Base-by-base conservation (phyloP, 1,140 invertebrate genomes). In the Habropoda laboriosa region DNA sequence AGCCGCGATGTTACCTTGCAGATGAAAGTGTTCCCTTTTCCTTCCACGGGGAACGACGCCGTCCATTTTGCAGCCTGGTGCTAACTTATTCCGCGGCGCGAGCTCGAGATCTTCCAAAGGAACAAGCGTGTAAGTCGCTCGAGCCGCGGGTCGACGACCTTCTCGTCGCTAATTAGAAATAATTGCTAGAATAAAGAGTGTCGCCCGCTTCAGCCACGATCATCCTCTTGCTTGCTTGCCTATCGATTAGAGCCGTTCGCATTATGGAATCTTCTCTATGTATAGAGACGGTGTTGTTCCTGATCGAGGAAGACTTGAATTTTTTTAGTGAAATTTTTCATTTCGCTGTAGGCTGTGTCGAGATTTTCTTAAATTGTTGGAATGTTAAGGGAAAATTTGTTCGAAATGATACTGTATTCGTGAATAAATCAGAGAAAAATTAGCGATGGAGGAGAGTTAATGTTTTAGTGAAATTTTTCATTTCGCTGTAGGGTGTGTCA, bases 171-270 rank as follows among this genome's bases (percentile, higher is more conserved):
- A 80, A 68, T 71, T 86, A 51, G 27, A 38, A 66, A 67, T 81
- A 83, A 83, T 68, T 45, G n/a, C 45, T 81, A 84, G 77, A 79
- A 87, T 79, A 60, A 67, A 86, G 64, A 83, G 45, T 53, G 51
- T 49, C 27, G 18, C 49, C 12, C 42, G 49, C 13, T 55, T 8
- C 1, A 63, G 16, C 42, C 3, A 21, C 24, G 49, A 79, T 85
- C 63, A 70, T 53, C 10, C 30, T 47, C 47, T 71, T 32, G 27
- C n/a, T 32, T 66, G 80, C 40, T 75, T 71, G 63, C 27, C 13
- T 35, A 49, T 63, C 58, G 70, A 61, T 85, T 84, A 81, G 40
- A 61, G 6, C 57, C 30, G 21, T 27, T 75, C 78, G 58, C 47
- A 66, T 75, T 30, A 66, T 32, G 60, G 13, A 27, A 75, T 75